Evolutionary conservation across 2,888 invertebrate species (phyloP).

Genomic region (Hirtodrosophila trivittata): DNA sequence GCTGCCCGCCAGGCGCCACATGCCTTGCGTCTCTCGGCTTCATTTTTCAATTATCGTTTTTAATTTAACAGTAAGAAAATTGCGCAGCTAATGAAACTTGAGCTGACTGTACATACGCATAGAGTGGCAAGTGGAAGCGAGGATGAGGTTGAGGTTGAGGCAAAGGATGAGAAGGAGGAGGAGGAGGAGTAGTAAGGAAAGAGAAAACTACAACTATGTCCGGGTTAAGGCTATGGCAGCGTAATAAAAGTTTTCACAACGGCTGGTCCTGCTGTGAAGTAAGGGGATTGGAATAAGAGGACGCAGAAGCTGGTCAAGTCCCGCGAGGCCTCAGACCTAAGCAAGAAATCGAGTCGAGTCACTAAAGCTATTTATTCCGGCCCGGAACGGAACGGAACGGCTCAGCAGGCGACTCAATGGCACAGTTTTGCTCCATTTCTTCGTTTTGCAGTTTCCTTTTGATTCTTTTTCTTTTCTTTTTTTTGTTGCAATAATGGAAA

Average conservation of each 20-base stretch:
- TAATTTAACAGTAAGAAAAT: conserved; percentile 77
- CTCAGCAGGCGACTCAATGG: conserved; percentile 48
- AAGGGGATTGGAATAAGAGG: background rate
- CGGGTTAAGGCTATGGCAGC: conserved; percentile 38
- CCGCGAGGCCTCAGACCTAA: conserved; percentile 45
- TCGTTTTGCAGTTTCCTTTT: conserved; percentile 13
- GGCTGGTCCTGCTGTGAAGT: conserved; percentile 73
- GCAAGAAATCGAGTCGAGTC: conserved; percentile 30
- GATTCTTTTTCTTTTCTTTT: background rate
- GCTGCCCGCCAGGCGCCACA: background rate
- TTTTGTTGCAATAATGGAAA: conserved; percentile 67
- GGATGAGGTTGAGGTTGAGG: background rate
- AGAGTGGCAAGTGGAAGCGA: background rate
- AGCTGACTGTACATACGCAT: conserved; percentile 30
- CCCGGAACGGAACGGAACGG: conserved; percentile 20
- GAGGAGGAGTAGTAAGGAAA: background rate
- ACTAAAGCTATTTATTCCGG: conserved; percentile 55
- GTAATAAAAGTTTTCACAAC: conserved; percentile 67
- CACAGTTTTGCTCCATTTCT: conserved; percentile 3
- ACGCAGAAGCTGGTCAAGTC: conserved; percentile 63
- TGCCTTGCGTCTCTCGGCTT: conserved; percentile 27
- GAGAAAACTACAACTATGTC: background rate
- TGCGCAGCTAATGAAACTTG: conserved; percentile 75
- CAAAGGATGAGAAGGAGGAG: background rate
- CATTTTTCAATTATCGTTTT: conserved; percentile 80